Base-by-base conservation (phyloP, 2,888 invertebrate species). In the Anthrax anthrax region DNA sequence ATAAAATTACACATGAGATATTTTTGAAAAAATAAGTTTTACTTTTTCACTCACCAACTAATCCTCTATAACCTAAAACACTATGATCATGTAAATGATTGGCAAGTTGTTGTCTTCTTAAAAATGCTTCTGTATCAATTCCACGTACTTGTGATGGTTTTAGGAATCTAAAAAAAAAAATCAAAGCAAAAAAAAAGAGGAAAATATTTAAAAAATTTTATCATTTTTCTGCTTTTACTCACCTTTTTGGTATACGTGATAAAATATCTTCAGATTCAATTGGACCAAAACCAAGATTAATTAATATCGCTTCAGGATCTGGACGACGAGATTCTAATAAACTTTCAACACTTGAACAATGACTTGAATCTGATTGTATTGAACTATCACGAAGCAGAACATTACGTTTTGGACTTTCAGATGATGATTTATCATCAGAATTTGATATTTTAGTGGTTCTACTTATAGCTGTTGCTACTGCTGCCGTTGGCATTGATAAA, bases 241-340 rank as follows among this genome's bases (percentile, higher is more conserved):
- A 55, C 18, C 68, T 58, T 54, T 75, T 80, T 4, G 92, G 92
- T 65, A 94, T 88, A 55, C 89, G 77, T 47, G 83, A 80, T 17
- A 80, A 63, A 55, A 80, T 76, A 58, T 80, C 80, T 44, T 78
- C 77, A 50, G 78, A 77, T 54, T 74, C 75, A 47, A 77, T 73
- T 10, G 83, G 84, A 0, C 86, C 86, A 64, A 87, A 87, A 13
- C 88, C 88, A 46, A 87, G 71, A 53, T 82, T 85, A 43, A 87
- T 69, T 27, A 94, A 72, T 46, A 94, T 81, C 46, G 87, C 85
- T 63, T 92, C 91, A 0, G 92, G 91, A 70, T 94, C 90, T 18
- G 87, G 84, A 59, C 80, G 82, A 37, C 92, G 74, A 17, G 85
- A 76, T 56, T 89, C 87, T 56, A 92, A 69, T 43, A 91, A 74